Percentiles rank a stretch among this genome's conserved stretches.
Evolutionary conservation across 2,797 vertebrate species (phyloP).

Genomic region (Anguilla megastoma): DNA sequence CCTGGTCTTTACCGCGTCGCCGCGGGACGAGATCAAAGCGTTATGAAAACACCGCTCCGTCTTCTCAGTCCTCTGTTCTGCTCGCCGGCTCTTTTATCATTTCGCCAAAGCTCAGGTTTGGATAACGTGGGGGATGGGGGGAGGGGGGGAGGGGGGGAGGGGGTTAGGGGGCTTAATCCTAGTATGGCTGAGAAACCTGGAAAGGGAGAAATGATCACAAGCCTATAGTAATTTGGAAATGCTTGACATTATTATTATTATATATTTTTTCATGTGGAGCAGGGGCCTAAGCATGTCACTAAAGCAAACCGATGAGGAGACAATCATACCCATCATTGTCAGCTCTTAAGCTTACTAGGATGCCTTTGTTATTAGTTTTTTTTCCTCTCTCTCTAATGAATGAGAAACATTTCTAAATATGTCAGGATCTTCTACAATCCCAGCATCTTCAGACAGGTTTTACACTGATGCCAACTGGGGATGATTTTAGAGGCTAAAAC

Average conservation of each 20-base stretch:
- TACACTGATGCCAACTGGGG: background rate
- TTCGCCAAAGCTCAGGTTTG: constrained; percentile 53
- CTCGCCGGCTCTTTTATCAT: constrained; percentile 51
- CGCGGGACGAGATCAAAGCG: constrained; percentile 13
- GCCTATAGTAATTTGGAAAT: constrained; percentile 41
- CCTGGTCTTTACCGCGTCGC: background rate
- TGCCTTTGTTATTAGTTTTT: background rate
- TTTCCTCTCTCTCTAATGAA: background rate
- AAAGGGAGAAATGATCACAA: constrained; percentile 46
- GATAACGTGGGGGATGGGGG: background rate
- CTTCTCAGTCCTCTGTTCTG: constrained; percentile 49
- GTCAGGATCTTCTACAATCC: background rate
- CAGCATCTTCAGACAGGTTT: background rate
- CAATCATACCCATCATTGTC: background rate
- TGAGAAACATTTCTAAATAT: background rate
- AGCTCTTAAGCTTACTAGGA: background rate
- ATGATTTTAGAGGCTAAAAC: background rate
- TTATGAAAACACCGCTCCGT: constrained; percentile 6
- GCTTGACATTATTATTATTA: constrained; percentile 35
- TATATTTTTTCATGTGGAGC: background rate
- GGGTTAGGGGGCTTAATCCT: constrained; percentile 20
- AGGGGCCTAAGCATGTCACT: background rate
- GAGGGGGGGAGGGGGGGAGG: background rate
- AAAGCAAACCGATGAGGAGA: background rate
- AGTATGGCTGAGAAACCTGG: background rate